These are phyloP conservation scores for Ylistrum balloti DNA, from an alignment of 1,140 invertebrate genomes.

Conservation along the genomic window DNA sequence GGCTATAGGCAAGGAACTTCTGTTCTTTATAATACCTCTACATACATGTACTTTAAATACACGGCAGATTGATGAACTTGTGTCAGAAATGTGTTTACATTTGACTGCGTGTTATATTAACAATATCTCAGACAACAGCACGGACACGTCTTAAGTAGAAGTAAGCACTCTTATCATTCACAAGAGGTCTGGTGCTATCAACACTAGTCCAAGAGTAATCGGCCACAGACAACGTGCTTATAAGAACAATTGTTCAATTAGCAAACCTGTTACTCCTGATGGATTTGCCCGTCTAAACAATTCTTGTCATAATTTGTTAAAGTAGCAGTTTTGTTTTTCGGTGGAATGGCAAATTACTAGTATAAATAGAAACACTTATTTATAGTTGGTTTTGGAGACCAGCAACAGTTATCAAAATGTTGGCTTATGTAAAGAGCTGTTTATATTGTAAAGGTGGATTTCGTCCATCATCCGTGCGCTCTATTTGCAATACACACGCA, in stretches of 20 bases:
- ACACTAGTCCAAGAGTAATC: background rate
- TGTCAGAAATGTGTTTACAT: background rate
- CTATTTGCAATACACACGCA: no score
- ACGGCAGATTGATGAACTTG: background rate
- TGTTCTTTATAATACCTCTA: no score
- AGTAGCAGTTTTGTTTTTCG: background rate
- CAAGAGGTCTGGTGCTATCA: no score
- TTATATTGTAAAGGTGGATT: no score
- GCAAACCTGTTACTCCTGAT: background rate
- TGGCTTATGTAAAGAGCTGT: no score
- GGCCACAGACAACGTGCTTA: background rate
- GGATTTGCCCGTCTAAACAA: background rate
- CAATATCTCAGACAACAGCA: background rate
- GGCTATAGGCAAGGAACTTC: no score
- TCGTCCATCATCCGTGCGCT: no score
- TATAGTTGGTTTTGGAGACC: background rate
- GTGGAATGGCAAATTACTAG: background rate
- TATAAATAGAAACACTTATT: background rate
- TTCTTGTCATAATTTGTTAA: background rate
- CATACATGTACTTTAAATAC: no score
- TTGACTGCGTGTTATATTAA: background rate
- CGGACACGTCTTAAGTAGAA: background rate
- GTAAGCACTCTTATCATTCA: background rate
- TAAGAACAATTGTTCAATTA: conserved; percentile 21
- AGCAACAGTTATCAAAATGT: no score